Evolutionary conservation across 2,113 vertebrate species (phyloP), one percentile per base, ranked within the genome.

Genomic region (Nesogale talazaci): DNA sequence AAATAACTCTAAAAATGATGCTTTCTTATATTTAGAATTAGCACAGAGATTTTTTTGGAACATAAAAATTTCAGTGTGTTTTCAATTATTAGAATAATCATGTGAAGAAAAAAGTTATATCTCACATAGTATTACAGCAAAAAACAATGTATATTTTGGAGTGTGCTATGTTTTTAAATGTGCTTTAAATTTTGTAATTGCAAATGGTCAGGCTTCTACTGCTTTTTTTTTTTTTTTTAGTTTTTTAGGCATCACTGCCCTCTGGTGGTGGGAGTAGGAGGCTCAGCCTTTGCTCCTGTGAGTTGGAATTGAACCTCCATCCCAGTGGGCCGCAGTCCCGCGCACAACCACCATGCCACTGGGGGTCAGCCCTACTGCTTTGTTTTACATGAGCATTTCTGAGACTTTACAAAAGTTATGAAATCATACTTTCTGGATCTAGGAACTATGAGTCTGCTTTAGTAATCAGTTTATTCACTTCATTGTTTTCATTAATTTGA

Each of bases 1-100:
- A 23, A 61, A 38, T 95, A n/a, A 90, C 23, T 52, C 92, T 94
- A 80, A 86, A 2, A 70, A 65, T 70, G 86, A 93, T 83, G 83
- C 88, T 31, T 31, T 46, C 10, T 78, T 36, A 89, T 11, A 86
- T 52, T 76, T 90, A 86, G 36, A 93, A 92, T 78, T 78, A 91
- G 83, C n/a, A 85, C 22, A 85, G 7, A 81, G 9, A 52, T 20
- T 56, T 72, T 57, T 70, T 38, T 52, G 61, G 38, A 88, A 52
- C n/a, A 52, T 52, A 52, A 52, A 2, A 12, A 12, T 52, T 52
- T 52, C 46, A 52, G 46, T 52, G 46, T 52, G 9, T 52, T 52
- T 52, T 52, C 14, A 52, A 46, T 46, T 90, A 40, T 83, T 94
- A 57, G 9, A 91, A 80, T 22, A 59, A 86, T 86, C 8, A 29